Base-by-base conservation (phyloP, 2,888 invertebrate genomes). In the Apodemia duryi region DNA sequence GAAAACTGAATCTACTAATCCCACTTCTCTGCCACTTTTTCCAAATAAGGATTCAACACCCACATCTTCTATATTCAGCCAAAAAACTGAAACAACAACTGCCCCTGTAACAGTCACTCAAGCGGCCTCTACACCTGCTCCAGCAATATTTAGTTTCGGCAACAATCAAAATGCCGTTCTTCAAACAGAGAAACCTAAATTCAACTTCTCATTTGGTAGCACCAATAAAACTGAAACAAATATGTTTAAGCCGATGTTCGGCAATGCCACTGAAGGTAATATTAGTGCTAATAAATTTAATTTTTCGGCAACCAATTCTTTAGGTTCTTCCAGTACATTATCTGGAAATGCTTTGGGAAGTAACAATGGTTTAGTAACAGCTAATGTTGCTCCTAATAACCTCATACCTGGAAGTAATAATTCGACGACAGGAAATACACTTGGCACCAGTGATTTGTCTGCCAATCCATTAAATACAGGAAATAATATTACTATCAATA, bases 81-180 rank as follows among this genome's bases (percentile, higher is more conserved):
- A 60, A 35, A 60, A 60, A 60, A 60, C 60, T 5, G 60, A 60
- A 2, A 35, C 60, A 6, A 60, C 51, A 51, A 21, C 51, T 51
- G 51, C 51, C 21, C 21, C 21, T 51, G 21, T 51, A 21, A 51
- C 60, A 60, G 60, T 35, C 1, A 60, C 67, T 10, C 62, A 67
- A 6, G 29, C 66, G 7, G 51, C 69, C 35, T 43, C 65, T 2
- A 63, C 66, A 38, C 41, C 71, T 21, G 66, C 64, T 13, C 69
- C 77, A 2, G 73, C 83, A n/a, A 61, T 85, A 35, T 90, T 89
- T 66, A 81, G 75, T 69, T 86, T 88, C 65, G 83, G 84, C 1
- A 81, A 70, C 65, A 63, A 68, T 10, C 68, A 73, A 9, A 66
- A 71, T 6, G 32, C 72, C 11, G 62, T 74, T n/a, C 63, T 77